Base-by-base conservation (phyloP, 2,888 invertebrate species). In the Pollenia amentaria region DNA sequence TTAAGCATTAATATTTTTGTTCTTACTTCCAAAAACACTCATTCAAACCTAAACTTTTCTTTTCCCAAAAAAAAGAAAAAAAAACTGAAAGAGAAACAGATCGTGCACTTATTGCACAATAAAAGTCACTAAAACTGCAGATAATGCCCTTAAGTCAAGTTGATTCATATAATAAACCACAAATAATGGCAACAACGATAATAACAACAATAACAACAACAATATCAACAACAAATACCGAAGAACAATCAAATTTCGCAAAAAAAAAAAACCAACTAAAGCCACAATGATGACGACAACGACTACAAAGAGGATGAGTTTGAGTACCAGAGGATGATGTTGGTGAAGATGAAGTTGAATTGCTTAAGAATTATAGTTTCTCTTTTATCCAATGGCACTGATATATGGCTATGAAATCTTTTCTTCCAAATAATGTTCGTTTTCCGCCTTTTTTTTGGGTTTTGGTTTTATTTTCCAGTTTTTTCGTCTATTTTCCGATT, bases 101-200 rank as follows among this genome's bases (percentile, higher is more conserved):
- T 87, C 87, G 87, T 87, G 87, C 80, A 87, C 80, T 87, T 77
- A 84, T 80, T 77, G 87, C 87, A 87, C 84, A 84, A 87, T 87
- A 84, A 87, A 87, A 87, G 87, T 84, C 80, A 84, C 76, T 84
- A 62, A 83, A 79, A 84, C 72, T 77, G 65, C 72, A 87, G 72
- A 81, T 87, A 87, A 81, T 87, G 87, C 87, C 87, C 84, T 87
- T 77, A 84, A 87, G 87, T 77, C 87, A 87, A 87, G 80, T 84
- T 87, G 80, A 72, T 84, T 84, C 65, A 67, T 80, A 80, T 72
- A 76, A 84, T 72, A 84, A 86, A 80, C 64, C 60, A 76, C 72
- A 82, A 82, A 80, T 75, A 73, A 82, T 29, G 75, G 12, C 60
- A 79, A 80, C 73, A 69, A 70, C 42, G 14, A n/a, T n/a, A 67